These are phyloP conservation scores for Platalea minor DNA, from an alignment of 2,797 vertebrate species.

Conservation along the genomic window DNA sequence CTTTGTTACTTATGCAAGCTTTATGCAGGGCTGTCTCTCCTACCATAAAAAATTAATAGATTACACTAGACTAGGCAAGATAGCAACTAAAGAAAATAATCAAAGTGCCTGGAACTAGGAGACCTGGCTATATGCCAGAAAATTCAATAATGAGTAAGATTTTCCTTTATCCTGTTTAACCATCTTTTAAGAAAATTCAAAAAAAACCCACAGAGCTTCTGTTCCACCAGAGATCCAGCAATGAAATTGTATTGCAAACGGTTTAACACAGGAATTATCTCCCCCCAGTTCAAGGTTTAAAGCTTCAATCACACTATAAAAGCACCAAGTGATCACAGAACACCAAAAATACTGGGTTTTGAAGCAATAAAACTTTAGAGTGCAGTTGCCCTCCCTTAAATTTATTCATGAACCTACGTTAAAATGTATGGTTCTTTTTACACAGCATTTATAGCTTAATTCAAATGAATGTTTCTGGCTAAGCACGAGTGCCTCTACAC, in stretches of 20 bases:
- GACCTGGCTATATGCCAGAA: slow-evolving; percentile 67
- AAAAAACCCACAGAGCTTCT: slow-evolving; percentile 61
- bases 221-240: slow-evolving; percentile 70
- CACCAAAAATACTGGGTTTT: slow-evolving; percentile 77
- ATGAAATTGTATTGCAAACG: slow-evolving; percentile 67
- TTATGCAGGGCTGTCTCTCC: slow-evolving; percentile 93
- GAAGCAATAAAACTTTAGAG: slow-evolving; percentile 80
- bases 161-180: slow-evolving; percentile 71
- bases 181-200: slow-evolving; percentile 52
- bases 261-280: slow-evolving; percentile 75
- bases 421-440: slow-evolving; percentile 80
- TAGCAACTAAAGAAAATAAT: slow-evolving; percentile 76
- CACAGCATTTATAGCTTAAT: slow-evolving; percentile 84
- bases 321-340: slow-evolving; percentile 76
- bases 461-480: slow-evolving; percentile 97
- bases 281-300: slow-evolving; percentile 75
- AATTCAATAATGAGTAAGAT: slow-evolving; percentile 71
- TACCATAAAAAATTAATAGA: slow-evolving; percentile 85
- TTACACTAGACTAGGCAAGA: slow-evolving; percentile 75
- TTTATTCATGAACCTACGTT: slow-evolving; percentile 82
- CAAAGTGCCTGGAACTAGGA: slow-evolving; percentile 73
- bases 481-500: slow-evolving; percentile 91
- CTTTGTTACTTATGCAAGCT: slow-evolving; percentile 93
- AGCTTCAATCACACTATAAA: slow-evolving; percentile 76
- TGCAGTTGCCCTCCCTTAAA: slow-evolving; percentile 80